phyloP scores from a whole-genome alignment of 1,140 invertebrate species.

The Popillia japonica region DNA sequence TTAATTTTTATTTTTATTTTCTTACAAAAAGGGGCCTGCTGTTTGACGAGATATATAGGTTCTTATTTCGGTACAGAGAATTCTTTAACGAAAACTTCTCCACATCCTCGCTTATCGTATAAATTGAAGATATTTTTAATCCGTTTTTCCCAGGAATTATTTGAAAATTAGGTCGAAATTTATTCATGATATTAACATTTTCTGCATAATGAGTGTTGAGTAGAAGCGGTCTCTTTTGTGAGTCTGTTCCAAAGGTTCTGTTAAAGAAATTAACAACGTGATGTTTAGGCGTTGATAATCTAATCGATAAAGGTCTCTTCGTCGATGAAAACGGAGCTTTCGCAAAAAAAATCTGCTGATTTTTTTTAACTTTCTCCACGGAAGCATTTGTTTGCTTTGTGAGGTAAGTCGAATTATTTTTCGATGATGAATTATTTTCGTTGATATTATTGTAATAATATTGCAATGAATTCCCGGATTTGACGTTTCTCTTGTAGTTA shows the following conservation, averaged over 20 bases:
- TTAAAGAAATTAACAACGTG: constrained; percentile 53
- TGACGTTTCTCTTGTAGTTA: constrained; percentile 47
- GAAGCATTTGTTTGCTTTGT: constrained; percentile 51
- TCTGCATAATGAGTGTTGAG: constrained; percentile 44
- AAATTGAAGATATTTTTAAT: constrained; percentile 63
- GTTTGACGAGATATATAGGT: constrained; percentile 59
- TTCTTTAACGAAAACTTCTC: constrained; percentile 55
- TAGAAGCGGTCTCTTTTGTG: constrained; percentile 58
- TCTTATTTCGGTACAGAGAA: constrained; percentile 54
- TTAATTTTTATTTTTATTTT: constrained; percentile 49
- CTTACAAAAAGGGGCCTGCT: constrained; percentile 60
- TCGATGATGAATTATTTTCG: constrained; percentile 59
- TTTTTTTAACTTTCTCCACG: constrained; percentile 61
- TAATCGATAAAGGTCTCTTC: constrained; percentile 61
- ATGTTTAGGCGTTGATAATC: constrained; percentile 59
- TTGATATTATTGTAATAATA: constrained; percentile 63
- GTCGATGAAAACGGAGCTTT: constrained; percentile 64
- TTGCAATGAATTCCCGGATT: constrained; percentile 57
- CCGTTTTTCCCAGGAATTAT: constrained; percentile 64
- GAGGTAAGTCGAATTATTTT: constrained; percentile 47
- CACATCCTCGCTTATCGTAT: constrained; percentile 59
- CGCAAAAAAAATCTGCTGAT: constrained; percentile 47
- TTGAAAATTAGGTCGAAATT: constrained; percentile 61
- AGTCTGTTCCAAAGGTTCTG: constrained; percentile 55
- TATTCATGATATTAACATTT: constrained; percentile 42